These are phyloP conservation scores for Syngnathus scovelli DNA, from an alignment of 2,113 vertebrate genomes.

Conservation along the genomic window DNA sequence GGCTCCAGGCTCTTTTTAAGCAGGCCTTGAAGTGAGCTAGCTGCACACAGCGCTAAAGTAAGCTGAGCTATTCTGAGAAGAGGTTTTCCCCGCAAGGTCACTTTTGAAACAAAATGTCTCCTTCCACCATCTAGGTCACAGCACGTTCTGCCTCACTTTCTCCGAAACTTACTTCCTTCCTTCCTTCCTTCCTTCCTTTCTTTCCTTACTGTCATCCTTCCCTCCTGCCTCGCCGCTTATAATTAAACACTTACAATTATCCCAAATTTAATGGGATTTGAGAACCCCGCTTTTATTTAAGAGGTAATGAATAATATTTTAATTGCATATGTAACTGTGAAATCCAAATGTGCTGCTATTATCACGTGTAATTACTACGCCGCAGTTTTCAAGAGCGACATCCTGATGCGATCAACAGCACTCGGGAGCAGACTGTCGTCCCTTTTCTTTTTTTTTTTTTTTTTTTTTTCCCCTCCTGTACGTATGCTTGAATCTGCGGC, in stretches of 20 bases:
- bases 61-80: slow-evolving; percentile 73
- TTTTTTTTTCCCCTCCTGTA: slow-evolving; percentile 29
- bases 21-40: slow-evolving; percentile 36
- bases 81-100: slow-evolving; percentile 74
- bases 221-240: slow-evolving; percentile 64
- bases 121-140: slow-evolving; percentile 72
- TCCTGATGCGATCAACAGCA: slow-evolving; percentile 47
- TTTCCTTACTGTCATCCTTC: slow-evolving; percentile 51
- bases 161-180: slow-evolving; percentile 50
- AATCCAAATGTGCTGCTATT: slow-evolving; percentile 68
- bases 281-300: slow-evolving; percentile 77
- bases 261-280: slow-evolving; percentile 80
- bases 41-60: slow-evolving; percentile 29
- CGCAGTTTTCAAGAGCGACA: slow-evolving; percentile 40
- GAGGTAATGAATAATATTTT: slow-evolving; percentile 82
- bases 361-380: slow-evolving; percentile 73
- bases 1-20: slow-evolving; percentile 24
- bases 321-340: slow-evolving; percentile 78
- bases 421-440: slow-evolving; percentile 4
- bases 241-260: slow-evolving; percentile 82
- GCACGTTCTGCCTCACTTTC: slow-evolving; percentile 62
- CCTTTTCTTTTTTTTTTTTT: slow-evolving; percentile 25
- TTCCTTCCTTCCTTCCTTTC: slow-evolving; percentile 60
- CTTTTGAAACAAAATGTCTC: slow-evolving; percentile 78
- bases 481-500: slow-evolving; percentile 37